Evolutionary conservation across 1,140 invertebrate species (phyloP).

Genomic region (Polyergus mexicanus): DNA sequence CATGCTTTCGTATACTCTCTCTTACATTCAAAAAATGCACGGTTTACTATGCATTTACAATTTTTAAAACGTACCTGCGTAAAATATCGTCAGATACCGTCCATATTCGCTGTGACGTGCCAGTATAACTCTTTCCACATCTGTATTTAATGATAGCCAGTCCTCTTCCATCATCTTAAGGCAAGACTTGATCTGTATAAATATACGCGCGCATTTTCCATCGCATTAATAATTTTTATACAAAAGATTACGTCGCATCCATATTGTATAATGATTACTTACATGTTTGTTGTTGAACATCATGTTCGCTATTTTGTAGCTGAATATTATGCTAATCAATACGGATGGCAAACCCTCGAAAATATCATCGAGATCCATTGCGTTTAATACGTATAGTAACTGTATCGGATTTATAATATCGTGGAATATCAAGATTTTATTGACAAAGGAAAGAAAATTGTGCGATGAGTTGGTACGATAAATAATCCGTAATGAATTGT

Average conservation of each 20-base stretch:
- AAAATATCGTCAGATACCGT: constrained; percentile 12
- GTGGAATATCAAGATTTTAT: neutral
- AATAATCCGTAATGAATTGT: neutral
- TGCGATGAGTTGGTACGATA: neutral
- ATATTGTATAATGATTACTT: constrained; percentile 4
- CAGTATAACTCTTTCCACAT: constrained; percentile 23
- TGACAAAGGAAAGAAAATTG: neutral
- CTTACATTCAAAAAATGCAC: neutral
- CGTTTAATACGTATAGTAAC: too few species aligned
- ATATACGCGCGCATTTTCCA: neutral
- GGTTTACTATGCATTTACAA: neutral
- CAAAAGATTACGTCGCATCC: neutral
- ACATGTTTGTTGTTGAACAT: constrained; percentile 14
- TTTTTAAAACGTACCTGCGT: constrained; percentile 14
- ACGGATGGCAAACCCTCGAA: constrained; percentile 7
- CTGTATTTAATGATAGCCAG: constrained; percentile 32
- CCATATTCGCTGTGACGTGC: neutral
- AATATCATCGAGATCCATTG: neutral
- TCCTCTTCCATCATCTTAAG: constrained; percentile 18
- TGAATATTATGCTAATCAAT: constrained; percentile 32
- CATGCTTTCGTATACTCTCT: neutral
- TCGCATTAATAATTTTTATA: neutral
- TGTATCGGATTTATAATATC: neutral
- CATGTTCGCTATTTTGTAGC: neutral
- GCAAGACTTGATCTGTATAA: constrained; percentile 31